phyloP scores from a whole-genome alignment of 2,113 vertebrate genomes.

The Sorex fumeus region DNA sequence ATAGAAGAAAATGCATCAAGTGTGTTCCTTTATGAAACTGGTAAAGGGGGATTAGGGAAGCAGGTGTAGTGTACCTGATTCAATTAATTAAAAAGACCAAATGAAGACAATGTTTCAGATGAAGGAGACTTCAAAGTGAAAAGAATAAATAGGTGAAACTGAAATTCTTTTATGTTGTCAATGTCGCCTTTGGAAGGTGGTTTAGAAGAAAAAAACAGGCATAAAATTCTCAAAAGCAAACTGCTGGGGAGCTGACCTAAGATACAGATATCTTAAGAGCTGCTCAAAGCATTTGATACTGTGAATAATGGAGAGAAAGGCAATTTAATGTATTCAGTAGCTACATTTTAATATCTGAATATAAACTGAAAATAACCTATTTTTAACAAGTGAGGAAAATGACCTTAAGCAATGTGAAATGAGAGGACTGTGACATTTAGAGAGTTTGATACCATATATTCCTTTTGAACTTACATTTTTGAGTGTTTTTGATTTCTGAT shows the following conservation, averaged over 20 bases:
- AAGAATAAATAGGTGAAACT: not conserved
- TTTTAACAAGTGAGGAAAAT: conserved; percentile 44
- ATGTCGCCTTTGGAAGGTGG: not conserved
- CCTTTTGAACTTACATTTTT: not conserved
- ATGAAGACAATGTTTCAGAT: conserved; percentile 10
- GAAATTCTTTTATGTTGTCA: not conserved
- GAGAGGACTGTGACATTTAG: not conserved
- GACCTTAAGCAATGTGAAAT: not conserved
- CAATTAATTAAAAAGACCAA: not conserved
- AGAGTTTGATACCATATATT: not conserved
- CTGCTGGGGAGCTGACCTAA: not conserved
- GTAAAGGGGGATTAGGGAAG: not conserved
- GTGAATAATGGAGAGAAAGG: not conserved
- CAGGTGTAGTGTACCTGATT: not conserved
- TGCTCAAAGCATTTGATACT: not conserved
- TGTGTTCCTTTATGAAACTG: not conserved
- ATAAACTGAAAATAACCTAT: conserved; percentile 28
- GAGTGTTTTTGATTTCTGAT: not conserved
- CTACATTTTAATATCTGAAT: conserved; percentile 46
- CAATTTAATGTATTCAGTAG: not conserved
- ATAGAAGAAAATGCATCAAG: not conserved
- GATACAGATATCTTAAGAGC: not conserved
- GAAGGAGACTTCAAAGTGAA: conserved; percentile 2
- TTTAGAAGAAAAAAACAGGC: not conserved
- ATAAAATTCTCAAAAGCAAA: not conserved